Evolutionary conservation across 2,888 invertebrate species (phyloP).

Genomic region (Homarus gammarus): DNA sequence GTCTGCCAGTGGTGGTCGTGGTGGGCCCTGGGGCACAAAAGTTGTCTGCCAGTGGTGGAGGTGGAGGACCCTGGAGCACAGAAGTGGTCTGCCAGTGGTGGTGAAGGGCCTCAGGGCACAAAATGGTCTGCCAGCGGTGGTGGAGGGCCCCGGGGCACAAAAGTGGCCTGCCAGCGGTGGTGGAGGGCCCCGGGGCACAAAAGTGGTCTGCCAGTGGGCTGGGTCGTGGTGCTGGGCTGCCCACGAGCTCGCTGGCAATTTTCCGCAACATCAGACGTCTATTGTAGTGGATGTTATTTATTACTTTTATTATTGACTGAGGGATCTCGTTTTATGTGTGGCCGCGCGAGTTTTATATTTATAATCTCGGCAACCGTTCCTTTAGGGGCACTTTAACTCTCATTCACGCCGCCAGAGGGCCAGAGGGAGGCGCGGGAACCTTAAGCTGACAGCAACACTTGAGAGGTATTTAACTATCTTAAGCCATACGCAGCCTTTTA

Average conservation of each 20-base stretch:
- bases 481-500: no score
- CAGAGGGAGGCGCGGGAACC: neutral
- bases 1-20: neutral
- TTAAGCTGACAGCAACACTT: neutral
- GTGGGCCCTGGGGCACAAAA: no score
- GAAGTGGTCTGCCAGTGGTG: no score
- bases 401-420: slow-evolving; percentile 52
- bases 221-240: slow-evolving; percentile 36
- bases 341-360: slow-evolving; percentile 62
- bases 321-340: slow-evolving; percentile 54
- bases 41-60: no score
- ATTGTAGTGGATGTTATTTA: slow-evolving; percentile 62
- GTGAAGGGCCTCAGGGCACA: neutral
- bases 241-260: slow-evolving; percentile 42
- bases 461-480: no score
- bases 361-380: slow-evolving; percentile 64
- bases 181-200: slow-evolving; percentile 17
- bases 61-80: no score
- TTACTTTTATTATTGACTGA: slow-evolving; percentile 69
- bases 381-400: slow-evolving; percentile 62
- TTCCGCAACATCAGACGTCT: slow-evolving; percentile 66
- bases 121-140: slow-evolving; percentile 19
- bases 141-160: slow-evolving; percentile 17
- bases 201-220: slow-evolving; percentile 22
- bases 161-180: slow-evolving; percentile 15